Conservation (phyloP, 35 echinoderm and acorn worm genomes). For the Apostichopus parvimensis region DNA sequence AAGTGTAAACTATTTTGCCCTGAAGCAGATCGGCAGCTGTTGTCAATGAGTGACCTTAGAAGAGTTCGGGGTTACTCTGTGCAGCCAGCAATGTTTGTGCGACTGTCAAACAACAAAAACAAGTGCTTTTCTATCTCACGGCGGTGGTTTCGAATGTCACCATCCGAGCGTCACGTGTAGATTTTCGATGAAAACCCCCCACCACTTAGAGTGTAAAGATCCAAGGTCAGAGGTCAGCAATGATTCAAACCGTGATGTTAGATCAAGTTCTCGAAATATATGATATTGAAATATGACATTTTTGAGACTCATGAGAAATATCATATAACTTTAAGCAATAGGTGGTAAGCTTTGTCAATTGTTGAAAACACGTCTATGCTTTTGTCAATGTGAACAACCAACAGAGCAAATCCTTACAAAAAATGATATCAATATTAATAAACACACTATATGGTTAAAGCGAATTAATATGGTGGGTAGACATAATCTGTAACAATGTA, state of each 20-base stretch:
- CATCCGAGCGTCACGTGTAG: neutral
- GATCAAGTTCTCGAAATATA: too few species aligned
- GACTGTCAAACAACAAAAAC: neutral
- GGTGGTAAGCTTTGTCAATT: too few species aligned
- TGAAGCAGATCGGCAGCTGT: neutral
- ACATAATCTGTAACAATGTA: too few species aligned
- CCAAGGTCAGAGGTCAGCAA: neutral
- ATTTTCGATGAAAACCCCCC: neutral
- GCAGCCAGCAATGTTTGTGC: neutral
- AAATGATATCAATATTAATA: too few species aligned
- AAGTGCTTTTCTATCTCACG: neutral
- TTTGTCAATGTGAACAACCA: too few species aligned
- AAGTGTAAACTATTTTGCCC: neutral
- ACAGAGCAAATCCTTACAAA: too few species aligned
- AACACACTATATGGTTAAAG: too few species aligned
- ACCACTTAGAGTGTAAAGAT: neutral
- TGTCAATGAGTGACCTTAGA: neutral
- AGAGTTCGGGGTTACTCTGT: slow-evolving; percentile 22
- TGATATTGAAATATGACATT: too few species aligned
- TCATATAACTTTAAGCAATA: too few species aligned
- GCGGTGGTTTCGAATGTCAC: slow-evolving; percentile 9
- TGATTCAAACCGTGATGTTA: neutral
- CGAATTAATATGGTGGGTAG: too few species aligned
- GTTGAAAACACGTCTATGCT: too few species aligned
- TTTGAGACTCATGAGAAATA: too few species aligned